Conservation (phyloP, 2,888 invertebrate genomes). For the Melitaea athalia region DNA sequence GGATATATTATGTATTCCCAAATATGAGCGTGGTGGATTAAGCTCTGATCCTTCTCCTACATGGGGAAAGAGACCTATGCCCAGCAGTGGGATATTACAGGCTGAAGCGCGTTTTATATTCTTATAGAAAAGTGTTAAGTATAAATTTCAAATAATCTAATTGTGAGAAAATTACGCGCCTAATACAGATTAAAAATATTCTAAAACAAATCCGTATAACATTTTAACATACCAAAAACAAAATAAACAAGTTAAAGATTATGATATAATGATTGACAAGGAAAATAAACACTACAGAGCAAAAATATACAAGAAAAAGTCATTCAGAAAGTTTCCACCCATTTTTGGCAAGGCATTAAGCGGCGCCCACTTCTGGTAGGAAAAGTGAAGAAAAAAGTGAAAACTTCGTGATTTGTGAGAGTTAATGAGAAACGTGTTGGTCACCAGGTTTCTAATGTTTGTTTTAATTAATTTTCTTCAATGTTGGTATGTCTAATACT, state of each 20-base stretch:
- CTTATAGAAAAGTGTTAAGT: too few species aligned
- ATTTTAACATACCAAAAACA: too few species aligned
- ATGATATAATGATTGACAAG: background rate
- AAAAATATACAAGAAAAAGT: slow-evolving; percentile 11
- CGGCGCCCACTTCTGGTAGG: slow-evolving; percentile 20
- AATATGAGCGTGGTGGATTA: too few species aligned
- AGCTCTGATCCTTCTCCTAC: too few species aligned
- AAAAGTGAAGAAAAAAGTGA: slow-evolving; percentile 46
- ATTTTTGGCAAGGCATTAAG: slow-evolving; percentile 4
- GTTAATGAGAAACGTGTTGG: slow-evolving; percentile 37
- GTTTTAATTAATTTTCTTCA: slow-evolving; percentile 25
- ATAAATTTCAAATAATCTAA: too few species aligned
- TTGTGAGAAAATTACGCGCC: too few species aligned
- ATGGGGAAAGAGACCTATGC: too few species aligned
- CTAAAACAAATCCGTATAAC: too few species aligned
- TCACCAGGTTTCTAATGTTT: slow-evolving; percentile 35
- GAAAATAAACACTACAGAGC: background rate
- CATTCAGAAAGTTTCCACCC: background rate
- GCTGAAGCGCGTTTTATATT: too few species aligned
- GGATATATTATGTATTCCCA: too few species aligned
- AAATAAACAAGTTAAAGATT: background rate
- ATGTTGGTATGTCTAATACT: background rate
- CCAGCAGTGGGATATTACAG: too few species aligned
- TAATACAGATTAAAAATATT: too few species aligned
- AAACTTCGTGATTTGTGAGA: slow-evolving; percentile 38